These are phyloP conservation scores for Crotalus horridus DNA, from an alignment of 2,113 vertebrate species.

Conservation along the genomic window DNA sequence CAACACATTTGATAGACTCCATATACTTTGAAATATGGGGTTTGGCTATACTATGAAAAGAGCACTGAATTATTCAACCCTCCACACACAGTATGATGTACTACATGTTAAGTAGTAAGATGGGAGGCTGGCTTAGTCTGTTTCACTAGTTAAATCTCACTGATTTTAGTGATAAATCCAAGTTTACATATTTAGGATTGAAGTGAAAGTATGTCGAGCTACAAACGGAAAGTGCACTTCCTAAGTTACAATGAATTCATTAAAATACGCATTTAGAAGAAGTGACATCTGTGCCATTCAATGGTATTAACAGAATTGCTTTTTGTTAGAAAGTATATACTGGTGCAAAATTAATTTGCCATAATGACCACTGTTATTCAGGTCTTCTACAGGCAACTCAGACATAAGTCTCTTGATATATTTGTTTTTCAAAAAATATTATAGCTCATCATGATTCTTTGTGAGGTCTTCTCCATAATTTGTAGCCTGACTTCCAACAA, in stretches of 20 bases:
- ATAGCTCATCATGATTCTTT: conserved; percentile 91
- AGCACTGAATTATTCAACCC: background rate
- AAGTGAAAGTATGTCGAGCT: conserved; percentile 21
- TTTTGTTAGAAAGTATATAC: conserved; percentile 34
- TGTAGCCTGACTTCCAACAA: conserved; percentile 97
- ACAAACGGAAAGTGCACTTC: conserved; percentile 22
- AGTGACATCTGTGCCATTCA: conserved; percentile 37
- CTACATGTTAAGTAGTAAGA: background rate
- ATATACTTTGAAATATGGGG: background rate
- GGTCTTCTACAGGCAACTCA: conserved; percentile 9
- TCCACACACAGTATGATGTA: background rate
- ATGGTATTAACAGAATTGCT: conserved; percentile 42
- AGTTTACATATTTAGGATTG: background rate
- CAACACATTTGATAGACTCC: background rate
- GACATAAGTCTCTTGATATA: background rate
- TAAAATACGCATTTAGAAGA: conserved; percentile 22
- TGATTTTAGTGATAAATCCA: background rate
- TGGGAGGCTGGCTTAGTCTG: conserved; percentile 9
- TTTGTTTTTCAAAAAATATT: conserved; percentile 58
- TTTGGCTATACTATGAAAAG: background rate
- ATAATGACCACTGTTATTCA: conserved; percentile 6
- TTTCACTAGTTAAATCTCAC: background rate
- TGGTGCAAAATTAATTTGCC: conserved; percentile 38
- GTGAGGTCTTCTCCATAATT: conserved; percentile 98
- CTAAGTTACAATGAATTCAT: conserved; percentile 21